A percentile compares a stretch with the other conserved stretches of the same genome.
phyloP scores from a whole-genome alignment of 2,797 vertebrate species.

The Merluccius polli region DNA sequence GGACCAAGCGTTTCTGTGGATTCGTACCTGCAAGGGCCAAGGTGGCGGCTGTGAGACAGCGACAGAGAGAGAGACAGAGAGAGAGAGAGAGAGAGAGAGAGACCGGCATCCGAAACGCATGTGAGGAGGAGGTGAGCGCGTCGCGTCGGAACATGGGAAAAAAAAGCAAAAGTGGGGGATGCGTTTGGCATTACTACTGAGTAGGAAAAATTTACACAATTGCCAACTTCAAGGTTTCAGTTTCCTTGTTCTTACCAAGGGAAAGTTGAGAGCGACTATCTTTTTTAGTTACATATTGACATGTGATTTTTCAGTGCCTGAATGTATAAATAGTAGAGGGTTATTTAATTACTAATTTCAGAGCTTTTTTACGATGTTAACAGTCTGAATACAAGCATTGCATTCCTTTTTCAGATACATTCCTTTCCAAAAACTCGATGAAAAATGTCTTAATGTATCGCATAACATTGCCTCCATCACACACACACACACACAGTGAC shows the following conservation, averaged over 20 bases:
- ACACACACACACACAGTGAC: constrained; percentile 38
- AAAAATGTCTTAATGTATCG: constrained; percentile 74
- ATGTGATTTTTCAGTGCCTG: constrained; percentile 83
- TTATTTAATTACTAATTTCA: constrained; percentile 81
- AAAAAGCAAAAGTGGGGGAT: constrained; percentile 49
- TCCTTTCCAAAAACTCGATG: constrained; percentile 72
- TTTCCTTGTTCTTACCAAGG: constrained; percentile 76
- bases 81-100: neutral
- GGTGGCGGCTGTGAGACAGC: constrained; percentile 21
- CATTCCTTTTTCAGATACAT: constrained; percentile 83
- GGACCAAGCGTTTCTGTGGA: constrained; percentile 26
- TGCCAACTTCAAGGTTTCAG: constrained; percentile 76
- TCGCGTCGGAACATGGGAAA: constrained; percentile 41
- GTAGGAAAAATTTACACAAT: constrained; percentile 73
- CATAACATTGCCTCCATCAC: constrained; percentile 75
- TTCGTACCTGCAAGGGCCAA: neutral
- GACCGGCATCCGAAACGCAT: constrained; percentile 28
- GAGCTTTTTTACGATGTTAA: constrained; percentile 78
- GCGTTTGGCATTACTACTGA: constrained; percentile 74
- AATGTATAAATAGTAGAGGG: constrained; percentile 82
- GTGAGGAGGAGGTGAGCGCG: constrained; percentile 40
- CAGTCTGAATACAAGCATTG: constrained; percentile 77
- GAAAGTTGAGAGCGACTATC: constrained; percentile 73
- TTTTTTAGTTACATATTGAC: constrained; percentile 81
- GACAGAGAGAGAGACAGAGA: neutral